Evolutionary conservation across 2,888 invertebrate species (phyloP), one percentile per base, ranked within the genome.

Genomic region (Drosophila kuntzei): DNA sequence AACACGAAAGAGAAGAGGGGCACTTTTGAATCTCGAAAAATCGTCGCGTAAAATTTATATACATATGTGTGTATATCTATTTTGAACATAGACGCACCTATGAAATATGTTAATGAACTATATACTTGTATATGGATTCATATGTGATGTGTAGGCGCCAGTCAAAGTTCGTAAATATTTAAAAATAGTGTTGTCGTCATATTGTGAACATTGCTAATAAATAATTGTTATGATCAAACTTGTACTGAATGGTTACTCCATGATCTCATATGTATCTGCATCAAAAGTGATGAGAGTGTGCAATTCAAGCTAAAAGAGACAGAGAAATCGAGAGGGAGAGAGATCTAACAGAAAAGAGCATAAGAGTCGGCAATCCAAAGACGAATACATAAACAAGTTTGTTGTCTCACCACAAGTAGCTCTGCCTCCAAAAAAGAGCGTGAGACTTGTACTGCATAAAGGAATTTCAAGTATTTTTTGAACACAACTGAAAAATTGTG

Each of bases 211-310:
- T 49, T 41, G 34, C 1, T 16, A 61, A 36, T 44, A 49, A 36
- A 50, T 72, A 50, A 50, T 22, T 27, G 34, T 29, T 14, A 25
- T 44, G 54, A 34, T 54, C 49, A 29, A 46, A 18, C 39, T 58
- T 41, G 16, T 46, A 22, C 16, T 16, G 11, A 11, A 53, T 43
- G 47, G 55, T 57, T 44, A 20, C 3, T n/a, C 7, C 37, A 73
- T 73, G 72, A 73, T 73, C 73, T 72, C 72, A 72, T 72, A 57
- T 47, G 34, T 34, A 57, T 47, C 39, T 34, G 43, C 51, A 43
- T 8, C 14, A 12, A 49, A 12, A 20, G 32, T 51, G 27, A 9
- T 51, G 22, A 49, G 57, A 61, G 55, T 16, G 39, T 34, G 39
- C 11, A 36, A 14, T 5, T n/a, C 18, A 50, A 27, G 2, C 14